Evolutionary conservation across 1,140 invertebrate species (phyloP), one percentile per base, ranked within the genome.

Genomic region (Orius insidiosus): DNA sequence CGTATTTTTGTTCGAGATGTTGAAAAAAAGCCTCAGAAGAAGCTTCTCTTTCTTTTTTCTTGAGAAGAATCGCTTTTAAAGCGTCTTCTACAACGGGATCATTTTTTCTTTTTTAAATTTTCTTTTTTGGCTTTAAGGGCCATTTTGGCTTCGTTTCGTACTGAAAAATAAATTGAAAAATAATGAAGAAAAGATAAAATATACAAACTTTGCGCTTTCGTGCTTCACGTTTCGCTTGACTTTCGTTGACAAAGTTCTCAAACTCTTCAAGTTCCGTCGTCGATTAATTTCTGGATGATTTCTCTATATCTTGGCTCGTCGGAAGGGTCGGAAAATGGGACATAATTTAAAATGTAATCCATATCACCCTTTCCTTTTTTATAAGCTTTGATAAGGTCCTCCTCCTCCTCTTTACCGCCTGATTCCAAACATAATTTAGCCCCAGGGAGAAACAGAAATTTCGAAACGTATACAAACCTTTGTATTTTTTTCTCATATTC

Each of bases 401-500:
- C 58, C 44, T 65, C 59, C 60, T 92, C 86, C 57, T 81, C 71
- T 50, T 79, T 73, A 10, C 85, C 89, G n/a, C 75, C 80, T 78
- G 52, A 7, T 31, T 36, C 34, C 8, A 40, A 41, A 8, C 45
- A 6, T 49, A 56, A 57, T 55, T 65, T 63, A 58, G 9, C 64
- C 58, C 35, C 58, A 54, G n/a, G n/a, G n/a, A 10, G 5, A 66
- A 24, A 63, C 63, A 19, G 57, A 51, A 48, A 64, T 65, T 2
- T 65, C 46, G 54, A 62, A 60, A 3, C 63, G 53, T 62, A 32
- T 63, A 57, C 32, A 60, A 68, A 63, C 80, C 80, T 64, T 81
- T 78, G 61, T 95, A 95, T n/a, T 52, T 78, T 73, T 47, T 78
- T 72, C 59, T 90, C 76, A 70, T 86, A 95, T 48, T 85, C 75